Evolutionary conservation across 1,140 invertebrate genomes (phyloP), one percentile per base, ranked within the genome.

Genomic region (Sitophilus oryzae): DNA sequence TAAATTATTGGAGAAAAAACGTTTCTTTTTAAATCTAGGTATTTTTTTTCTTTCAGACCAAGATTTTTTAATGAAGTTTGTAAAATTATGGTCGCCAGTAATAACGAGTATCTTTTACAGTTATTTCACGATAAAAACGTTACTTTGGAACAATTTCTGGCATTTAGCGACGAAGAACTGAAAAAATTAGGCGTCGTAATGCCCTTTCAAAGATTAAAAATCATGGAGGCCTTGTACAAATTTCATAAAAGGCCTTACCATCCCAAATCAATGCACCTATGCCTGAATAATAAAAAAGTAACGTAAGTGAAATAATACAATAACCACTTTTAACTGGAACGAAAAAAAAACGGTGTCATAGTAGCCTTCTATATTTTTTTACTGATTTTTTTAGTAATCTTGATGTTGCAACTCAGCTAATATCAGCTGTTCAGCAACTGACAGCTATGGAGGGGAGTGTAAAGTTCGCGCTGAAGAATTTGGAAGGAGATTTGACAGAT

Each of bases 61-160:
- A 64, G 70, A 58, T 79, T 76, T 62, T 71, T 72, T 34, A 66
- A 64, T 42, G 75, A 77, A 56, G 58, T 76, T 1, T 65, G 62
- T 42, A 38, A 57, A 36, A 69, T 78, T 15, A 55, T 79, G 6
- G 50, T 59, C 6, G 67, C 73, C 1, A 66, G 74, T 20, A 58
- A 65, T 37, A 64, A 70, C 61, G 56, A 67, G n/a, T 59, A 62
- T 36, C 48, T 70, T 45, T 55, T 71, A n/a, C 59, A 69, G 41
- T 18, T 68, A 45, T 73, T 77, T 52, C 58, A 62, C 5, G 66
- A 72, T 19, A 67, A 71, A 9, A 63, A 65, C 22, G 62, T 73
- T 4, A 65, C 66, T 40, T 59, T 79, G 36, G 62, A 61, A 5
- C 63, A 74, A 46, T 75, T 79, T 43, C 56, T 79, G 10, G 61